Conservation (phyloP, 2,797 vertebrate genomes). For the Gila robusta region DNA sequence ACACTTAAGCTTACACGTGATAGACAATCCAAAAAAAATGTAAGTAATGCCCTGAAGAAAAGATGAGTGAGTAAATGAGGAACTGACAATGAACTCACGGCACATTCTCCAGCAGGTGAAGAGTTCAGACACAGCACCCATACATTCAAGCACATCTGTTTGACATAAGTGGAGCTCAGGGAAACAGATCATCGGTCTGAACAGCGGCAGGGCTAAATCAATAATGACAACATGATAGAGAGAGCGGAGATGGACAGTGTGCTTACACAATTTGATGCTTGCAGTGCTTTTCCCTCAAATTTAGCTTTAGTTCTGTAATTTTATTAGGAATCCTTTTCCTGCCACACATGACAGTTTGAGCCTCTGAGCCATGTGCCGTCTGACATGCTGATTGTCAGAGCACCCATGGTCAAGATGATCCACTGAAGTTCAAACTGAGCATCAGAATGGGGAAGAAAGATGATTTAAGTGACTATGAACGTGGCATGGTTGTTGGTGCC, state of each 20-base stretch:
- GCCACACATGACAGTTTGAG: slow-evolving; percentile 13
- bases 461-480: neutral
- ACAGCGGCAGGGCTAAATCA: slow-evolving; percentile 40
- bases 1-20: neutral
- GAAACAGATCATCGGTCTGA: slow-evolving; percentile 34
- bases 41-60: slow-evolving; percentile 30
- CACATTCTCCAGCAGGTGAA: slow-evolving; percentile 25
- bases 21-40: neutral
- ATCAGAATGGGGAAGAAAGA: neutral
- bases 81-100: slow-evolving; percentile 26
- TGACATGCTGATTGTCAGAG: no score
- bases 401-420: neutral
- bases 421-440: neutral
- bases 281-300: slow-evolving; percentile 50
- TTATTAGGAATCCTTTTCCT: slow-evolving; percentile 57
- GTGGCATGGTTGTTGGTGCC: neutral
- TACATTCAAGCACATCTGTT: slow-evolving; percentile 38
- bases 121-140: slow-evolving; percentile 23
- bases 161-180: slow-evolving; percentile 36
- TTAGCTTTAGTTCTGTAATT: slow-evolving; percentile 60
- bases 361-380: neutral
- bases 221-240: slow-evolving; percentile 30
- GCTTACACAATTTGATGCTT: slow-evolving; percentile 53
- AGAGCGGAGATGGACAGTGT: slow-evolving; percentile 15
- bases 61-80: slow-evolving; percentile 15